Conservation (phyloP, 1,140 invertebrate genomes). For the Ladona fulva region DNA sequence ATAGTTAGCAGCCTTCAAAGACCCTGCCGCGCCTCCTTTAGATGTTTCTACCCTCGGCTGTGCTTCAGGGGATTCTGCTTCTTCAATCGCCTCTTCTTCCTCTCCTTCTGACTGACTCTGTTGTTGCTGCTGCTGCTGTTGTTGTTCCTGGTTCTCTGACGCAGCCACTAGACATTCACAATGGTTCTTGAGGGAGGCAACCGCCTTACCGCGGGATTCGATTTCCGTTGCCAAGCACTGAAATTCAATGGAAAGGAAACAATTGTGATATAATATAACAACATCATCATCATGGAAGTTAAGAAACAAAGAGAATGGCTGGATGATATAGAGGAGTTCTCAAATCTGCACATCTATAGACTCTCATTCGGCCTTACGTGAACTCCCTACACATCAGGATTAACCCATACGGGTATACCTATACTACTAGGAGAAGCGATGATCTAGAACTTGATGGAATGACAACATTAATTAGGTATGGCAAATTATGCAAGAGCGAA, state of each 20-base stretch:
- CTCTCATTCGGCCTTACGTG: too few relatives aligned
- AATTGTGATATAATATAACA: too few relatives aligned
- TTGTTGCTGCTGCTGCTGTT: neutral
- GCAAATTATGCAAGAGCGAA: too few relatives aligned
- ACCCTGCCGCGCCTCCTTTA: constrained; percentile 22
- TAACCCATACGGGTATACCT: too few relatives aligned
- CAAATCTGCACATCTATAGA: too few relatives aligned
- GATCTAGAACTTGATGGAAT: too few relatives aligned
- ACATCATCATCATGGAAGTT: too few relatives aligned
- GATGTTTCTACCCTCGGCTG: neutral
- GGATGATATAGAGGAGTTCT: too few relatives aligned
- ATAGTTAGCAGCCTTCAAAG: constrained; percentile 38
- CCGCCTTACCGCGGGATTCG: constrained; percentile 71
- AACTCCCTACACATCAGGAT: too few relatives aligned
- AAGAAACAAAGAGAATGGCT: too few relatives aligned
- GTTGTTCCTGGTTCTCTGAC: constrained; percentile 25
- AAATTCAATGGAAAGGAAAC: neutral
- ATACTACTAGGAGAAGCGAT: too few relatives aligned
- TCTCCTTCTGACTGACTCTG: constrained; percentile 26
- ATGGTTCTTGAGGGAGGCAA: constrained; percentile 64
- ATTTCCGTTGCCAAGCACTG: constrained; percentile 77
- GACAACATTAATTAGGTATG: too few relatives aligned
- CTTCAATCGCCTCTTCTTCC: constrained; percentile 30
- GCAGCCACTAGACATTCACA: constrained; percentile 44
- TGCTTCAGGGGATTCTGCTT: constrained; percentile 15